Base-by-base conservation (phyloP, 2,113 vertebrate genomes). In the Chlamydotis undulata region DNA sequence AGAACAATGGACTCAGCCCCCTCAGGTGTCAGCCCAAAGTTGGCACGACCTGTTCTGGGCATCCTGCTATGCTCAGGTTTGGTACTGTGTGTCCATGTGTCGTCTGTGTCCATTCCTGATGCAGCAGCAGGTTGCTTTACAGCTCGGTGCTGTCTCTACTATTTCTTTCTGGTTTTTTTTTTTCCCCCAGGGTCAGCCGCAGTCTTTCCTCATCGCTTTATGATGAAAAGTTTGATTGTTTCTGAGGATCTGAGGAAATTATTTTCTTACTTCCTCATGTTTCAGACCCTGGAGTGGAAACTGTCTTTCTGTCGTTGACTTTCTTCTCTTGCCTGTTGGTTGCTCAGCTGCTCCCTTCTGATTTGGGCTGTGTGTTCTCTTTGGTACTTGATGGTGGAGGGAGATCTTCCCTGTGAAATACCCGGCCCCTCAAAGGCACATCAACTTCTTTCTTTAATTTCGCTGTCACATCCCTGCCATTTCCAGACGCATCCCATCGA, bases 141-240 rank as follows among this genome's bases (percentile, higher is more conserved):
- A 73, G 69, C 50, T 68, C 16, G 5, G 57, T 25, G 14, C 56
- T 33, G 41, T 82, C 89, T 73, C 73, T 65, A 5, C 35, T 56
- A 9, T 70, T 80, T 65, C 47, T 49, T 75, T 76, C 39, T 86
- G 6, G 52, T 65, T 47, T 52, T n/a, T 43, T 41, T 47, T 37
- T 47, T 61, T 14, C 7, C 5, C n/a, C 53, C 49, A 69, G 90
- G 86, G 94, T 93, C 95, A 59, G 77, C 19, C 49, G 29, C 61
- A 89, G 81, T 55, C 74, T 92, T 94, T 85, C 77, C 61, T 89
- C 87, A 22, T 83, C 0, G 2, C 45, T 94, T 94, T 74, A 90
- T 87, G 90, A 96, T 95, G 90, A 96, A 94, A 96, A 96, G 93
- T 96, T 90, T 92, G 82, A 97, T 93, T 81, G 92, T 96, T 94